Percentiles rank a stretch among this genome's conserved stretches.
These are phyloP conservation scores for Melitaea cinxia DNA, from an alignment of 1,140 invertebrate species.

Conservation along the genomic window DNA sequence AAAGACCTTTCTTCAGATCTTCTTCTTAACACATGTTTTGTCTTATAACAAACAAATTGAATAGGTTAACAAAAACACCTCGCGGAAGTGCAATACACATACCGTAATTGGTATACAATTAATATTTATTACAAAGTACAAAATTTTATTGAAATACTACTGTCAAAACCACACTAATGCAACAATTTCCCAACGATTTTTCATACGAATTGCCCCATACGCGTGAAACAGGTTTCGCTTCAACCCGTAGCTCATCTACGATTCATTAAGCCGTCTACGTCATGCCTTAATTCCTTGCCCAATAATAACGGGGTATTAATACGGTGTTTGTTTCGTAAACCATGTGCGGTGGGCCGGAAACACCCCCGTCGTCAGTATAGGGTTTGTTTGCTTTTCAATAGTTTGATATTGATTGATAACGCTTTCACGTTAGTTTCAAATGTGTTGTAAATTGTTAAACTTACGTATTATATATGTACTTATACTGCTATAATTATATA, in stretches of 20 bases:
- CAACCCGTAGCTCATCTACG: conserved; percentile 51
- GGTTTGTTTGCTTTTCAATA: conserved; percentile 32
- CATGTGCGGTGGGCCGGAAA: conserved; percentile 50
- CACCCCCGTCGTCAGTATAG: conserved; percentile 47
- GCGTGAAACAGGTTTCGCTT: conserved; percentile 6
- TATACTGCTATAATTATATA: too few relatives aligned
- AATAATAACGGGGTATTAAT: conserved; percentile 63
- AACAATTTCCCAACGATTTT: not conserved
- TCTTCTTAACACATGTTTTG: too few relatives aligned
- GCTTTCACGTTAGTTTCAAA: not conserved
- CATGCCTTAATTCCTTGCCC: conserved; percentile 55
- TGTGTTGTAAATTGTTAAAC: not conserved
- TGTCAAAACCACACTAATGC: not conserved
- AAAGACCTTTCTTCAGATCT: too few relatives aligned
- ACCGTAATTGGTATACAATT: too few relatives aligned
- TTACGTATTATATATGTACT: too few relatives aligned
- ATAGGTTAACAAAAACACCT: too few relatives aligned
- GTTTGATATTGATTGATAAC: conserved; percentile 17
- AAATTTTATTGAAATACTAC: not conserved
- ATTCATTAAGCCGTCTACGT: conserved; percentile 61
- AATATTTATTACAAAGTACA: too few relatives aligned
- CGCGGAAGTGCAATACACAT: too few relatives aligned
- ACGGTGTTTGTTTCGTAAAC: conserved; percentile 51
- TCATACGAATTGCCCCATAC: conserved; percentile 5
- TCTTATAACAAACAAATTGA: too few relatives aligned